Percentiles rank a stretch among this genome's conserved stretches.
Conservation (phyloP, 2,888 invertebrate species). For the Yponomeuta cagnagella region DNA sequence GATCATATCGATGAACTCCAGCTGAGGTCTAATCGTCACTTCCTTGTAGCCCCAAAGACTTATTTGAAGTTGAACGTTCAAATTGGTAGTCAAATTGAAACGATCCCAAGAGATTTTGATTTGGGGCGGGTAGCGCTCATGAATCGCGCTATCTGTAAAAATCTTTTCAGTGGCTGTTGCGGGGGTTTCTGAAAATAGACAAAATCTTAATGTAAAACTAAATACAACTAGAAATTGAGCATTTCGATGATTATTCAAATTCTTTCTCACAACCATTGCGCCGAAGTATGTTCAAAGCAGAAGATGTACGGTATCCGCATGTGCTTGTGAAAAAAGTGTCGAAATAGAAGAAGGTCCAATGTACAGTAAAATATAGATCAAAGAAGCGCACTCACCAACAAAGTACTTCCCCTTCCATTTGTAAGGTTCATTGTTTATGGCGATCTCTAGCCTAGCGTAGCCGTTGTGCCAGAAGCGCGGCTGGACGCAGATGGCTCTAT, state of each 20-base stretch:
- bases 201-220: neutral
- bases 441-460: constrained; percentile 89
- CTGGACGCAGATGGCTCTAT: constrained; percentile 92
- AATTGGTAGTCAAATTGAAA: constrained; percentile 88
- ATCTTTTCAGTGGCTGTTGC: constrained; percentile 90
- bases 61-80: constrained; percentile 85
- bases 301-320: too few species aligned
- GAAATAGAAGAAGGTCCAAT: too few species aligned
- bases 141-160: constrained; percentile 83
- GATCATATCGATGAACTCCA: constrained; percentile 86
- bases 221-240: neutral
- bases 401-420: constrained; percentile 94
- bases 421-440: constrained; percentile 87
- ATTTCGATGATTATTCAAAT: too few species aligned
- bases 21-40: constrained; percentile 85
- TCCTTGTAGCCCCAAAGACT: constrained; percentile 94
- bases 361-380: neutral
- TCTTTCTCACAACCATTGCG: too few species aligned
- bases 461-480: constrained; percentile 92
- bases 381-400: constrained; percentile 81
- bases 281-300: too few species aligned
- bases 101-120: constrained; percentile 89
- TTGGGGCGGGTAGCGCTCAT: constrained; percentile 82
- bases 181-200: constrained; percentile 83
- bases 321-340: too few species aligned